Evolutionary conservation across 1,140 invertebrate genomes (phyloP).

Genomic region (Marisa cornuarietis): DNA sequence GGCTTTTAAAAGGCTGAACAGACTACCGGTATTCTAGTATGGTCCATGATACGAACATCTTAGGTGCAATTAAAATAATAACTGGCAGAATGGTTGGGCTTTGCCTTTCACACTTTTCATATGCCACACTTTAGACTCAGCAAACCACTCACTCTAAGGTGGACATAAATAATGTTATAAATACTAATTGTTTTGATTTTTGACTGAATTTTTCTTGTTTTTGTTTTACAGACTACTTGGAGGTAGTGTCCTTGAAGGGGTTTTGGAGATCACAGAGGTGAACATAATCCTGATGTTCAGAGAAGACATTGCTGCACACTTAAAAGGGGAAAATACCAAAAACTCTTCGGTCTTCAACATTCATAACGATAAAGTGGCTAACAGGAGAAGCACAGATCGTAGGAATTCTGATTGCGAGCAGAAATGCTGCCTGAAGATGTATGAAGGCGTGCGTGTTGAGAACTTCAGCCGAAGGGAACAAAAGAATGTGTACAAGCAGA

Average conservation of each 20-base stretch:
- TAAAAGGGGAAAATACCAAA: neutral
- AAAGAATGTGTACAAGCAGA: conserved; percentile 16
- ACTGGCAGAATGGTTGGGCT: too few species aligned
- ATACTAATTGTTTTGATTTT: neutral
- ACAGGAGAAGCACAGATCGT: neutral
- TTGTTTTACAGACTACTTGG: conserved; percentile 1
- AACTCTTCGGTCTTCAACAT: neutral
- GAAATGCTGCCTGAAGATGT: neutral
- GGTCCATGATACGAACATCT: too few species aligned
- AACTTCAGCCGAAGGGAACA: conserved; percentile 4
- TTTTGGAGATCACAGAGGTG: neutral
- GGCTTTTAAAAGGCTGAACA: too few species aligned
- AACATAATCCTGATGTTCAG: conserved; percentile 9
- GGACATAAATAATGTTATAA: too few species aligned
- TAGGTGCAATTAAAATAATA: too few species aligned
- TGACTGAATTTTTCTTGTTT: neutral
- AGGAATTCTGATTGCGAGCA: neutral
- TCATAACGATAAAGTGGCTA: neutral
- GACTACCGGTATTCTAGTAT: too few species aligned
- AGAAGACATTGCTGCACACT: neutral
- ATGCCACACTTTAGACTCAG: too few species aligned
- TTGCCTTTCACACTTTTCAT: too few species aligned
- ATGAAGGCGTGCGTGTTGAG: conserved; percentile 6
- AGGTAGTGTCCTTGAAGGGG: neutral
- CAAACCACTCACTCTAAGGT: too few species aligned